A percentile compares a stretch with the other conserved stretches of the same genome.
Evolutionary conservation across 2,113 vertebrate genomes (phyloP).

Genomic region (human (Homo sapiens)): GRCh38 chr7:132504501-132505000

Average conservation of each 20-base stretch:
- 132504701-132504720: not conserved
- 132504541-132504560: not conserved
- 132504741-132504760: not conserved
- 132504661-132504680: not conserved
- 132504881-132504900: not conserved
- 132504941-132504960: constrained; percentile 31
- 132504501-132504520: not conserved
- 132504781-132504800: not conserved
- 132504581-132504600: not conserved
- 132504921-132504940: constrained; percentile 33
- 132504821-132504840: not conserved
- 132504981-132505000: not conserved
- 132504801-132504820: not conserved
- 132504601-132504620: not conserved
- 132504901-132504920: not conserved
- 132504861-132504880: not conserved
- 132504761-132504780: not conserved
- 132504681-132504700: not conserved
- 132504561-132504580: not conserved
- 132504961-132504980: not conserved
- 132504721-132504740: not conserved
- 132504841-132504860: not conserved
- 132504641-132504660: not conserved
- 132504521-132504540: not conserved
- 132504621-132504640: not conserved